Percentiles rank a stretch among this genome's conserved stretches.
These are phyloP conservation scores for Rhabditophanes sp. DNA, from an alignment of 2,888 invertebrate species.

Conservation along the genomic window DNA sequence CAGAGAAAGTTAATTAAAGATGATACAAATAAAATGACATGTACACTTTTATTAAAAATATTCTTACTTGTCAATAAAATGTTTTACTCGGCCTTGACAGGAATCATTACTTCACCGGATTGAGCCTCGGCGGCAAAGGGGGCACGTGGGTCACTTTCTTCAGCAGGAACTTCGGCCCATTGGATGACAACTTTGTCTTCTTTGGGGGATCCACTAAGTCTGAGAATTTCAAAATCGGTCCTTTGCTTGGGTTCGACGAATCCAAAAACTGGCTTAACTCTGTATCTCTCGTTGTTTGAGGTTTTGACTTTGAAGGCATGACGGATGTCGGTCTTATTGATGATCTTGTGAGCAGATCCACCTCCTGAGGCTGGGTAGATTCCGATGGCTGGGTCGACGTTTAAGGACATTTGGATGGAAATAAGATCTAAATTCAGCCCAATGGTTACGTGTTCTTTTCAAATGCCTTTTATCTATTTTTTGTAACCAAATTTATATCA, in stretches of 20 bases:
- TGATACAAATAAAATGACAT: too few relatives aligned
- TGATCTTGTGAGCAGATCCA: constrained; percentile 16
- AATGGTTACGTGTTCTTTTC: too few relatives aligned
- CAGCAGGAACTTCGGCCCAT: too few relatives aligned
- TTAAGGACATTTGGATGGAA: constrained; percentile 22
- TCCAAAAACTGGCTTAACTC: constrained; percentile 26
- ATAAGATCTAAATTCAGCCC: too few relatives aligned
- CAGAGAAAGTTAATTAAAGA: too few relatives aligned
- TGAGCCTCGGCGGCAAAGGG: neutral
- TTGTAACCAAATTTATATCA: too few relatives aligned
- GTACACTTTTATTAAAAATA: too few relatives aligned
- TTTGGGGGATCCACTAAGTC: constrained; percentile 1
- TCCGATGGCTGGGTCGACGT: constrained; percentile 20
- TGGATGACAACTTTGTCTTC: too few relatives aligned
- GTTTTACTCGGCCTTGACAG: too few relatives aligned
- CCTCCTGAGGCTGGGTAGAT: constrained; percentile 21
- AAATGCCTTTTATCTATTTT: too few relatives aligned
- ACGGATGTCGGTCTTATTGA: constrained; percentile 16
- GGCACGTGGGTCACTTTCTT: neutral
- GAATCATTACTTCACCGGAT: neutral
- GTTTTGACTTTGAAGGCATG: constrained; percentile 24
- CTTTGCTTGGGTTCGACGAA: constrained; percentile 14
- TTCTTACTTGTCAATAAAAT: too few relatives aligned
- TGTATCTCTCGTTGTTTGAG: constrained; percentile 27
- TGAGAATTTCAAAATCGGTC: constrained; percentile 10